phyloP scores from a whole-genome alignment of 2,113 vertebrate genomes.

The Phaethornis superciliosus region DNA sequence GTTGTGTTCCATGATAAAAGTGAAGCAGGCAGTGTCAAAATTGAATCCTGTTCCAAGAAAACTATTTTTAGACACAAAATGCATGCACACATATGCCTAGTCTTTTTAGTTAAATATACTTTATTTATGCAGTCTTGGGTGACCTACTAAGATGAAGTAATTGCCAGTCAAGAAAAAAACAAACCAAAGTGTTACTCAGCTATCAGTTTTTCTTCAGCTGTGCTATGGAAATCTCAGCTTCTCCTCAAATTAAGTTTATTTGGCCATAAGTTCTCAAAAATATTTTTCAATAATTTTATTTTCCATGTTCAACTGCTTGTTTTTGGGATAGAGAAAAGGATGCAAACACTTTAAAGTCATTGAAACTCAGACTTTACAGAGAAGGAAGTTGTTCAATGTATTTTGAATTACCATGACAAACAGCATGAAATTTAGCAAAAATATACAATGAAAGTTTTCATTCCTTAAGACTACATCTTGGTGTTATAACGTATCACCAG shows the following conservation, averaged over 20 bases:
- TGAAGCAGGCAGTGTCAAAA: background rate
- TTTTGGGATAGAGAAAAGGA: background rate
- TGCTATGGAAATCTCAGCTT: background rate
- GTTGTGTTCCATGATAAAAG: background rate
- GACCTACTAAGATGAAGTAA: slow-evolving; percentile 24
- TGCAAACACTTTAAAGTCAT: background rate
- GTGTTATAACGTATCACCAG: background rate
- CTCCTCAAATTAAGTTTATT: background rate
- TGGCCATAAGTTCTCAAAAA: background rate
- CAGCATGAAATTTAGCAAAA: background rate
- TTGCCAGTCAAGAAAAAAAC: background rate
- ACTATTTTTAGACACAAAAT: slow-evolving; percentile 50
- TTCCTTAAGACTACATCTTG: background rate
- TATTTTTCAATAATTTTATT: background rate
- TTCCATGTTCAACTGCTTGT: background rate
- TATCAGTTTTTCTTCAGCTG: background rate
- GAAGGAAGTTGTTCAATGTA: background rate
- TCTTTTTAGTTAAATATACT: background rate
- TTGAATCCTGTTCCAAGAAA: slow-evolving; percentile 28
- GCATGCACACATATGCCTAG: background rate
- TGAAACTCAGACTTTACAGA: background rate
- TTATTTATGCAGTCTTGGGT: slow-evolving; percentile 11
- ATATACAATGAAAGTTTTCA: background rate
- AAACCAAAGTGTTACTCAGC: background rate
- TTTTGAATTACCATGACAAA: background rate